A percentile compares a stretch with the other conserved stretches of the same genome.
Evolutionary conservation across 2,113 vertebrate genomes (phyloP).

Genomic region (Paramisgurnus dabryanus): DNA sequence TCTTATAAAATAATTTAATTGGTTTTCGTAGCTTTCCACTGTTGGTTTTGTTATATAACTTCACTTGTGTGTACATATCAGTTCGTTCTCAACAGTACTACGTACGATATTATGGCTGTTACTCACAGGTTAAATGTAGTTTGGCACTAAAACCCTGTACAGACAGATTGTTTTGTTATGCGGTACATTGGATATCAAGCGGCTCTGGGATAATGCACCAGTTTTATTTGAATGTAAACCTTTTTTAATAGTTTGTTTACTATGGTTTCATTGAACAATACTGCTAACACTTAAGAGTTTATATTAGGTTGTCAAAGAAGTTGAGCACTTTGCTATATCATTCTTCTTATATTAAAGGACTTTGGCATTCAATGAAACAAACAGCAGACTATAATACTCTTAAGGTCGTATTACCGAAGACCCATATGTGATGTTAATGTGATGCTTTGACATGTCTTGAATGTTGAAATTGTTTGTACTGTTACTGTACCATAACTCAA

Average conservation of each 20-base stretch:
- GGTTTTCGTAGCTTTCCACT: not conserved
- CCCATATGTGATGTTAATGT: not conserved
- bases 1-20: not conserved
- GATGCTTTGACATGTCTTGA: constrained; percentile 24
- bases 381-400: not conserved
- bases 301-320: not conserved
- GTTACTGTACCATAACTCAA: not conserved
- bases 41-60: constrained; percentile 5
- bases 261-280: constrained; percentile 1
- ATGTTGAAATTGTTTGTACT: constrained; percentile 18
- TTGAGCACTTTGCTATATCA: not conserved
- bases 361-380: not conserved
- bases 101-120: not conserved
- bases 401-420: not conserved
- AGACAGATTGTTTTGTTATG: not conserved
- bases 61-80: not conserved
- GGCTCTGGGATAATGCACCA: not conserved
- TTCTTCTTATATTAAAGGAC: not conserved
- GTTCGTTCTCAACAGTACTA: not conserved
- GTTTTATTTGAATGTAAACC: not conserved
- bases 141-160: not conserved
- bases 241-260: not conserved
- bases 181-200: not conserved
- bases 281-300: not conserved
- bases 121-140: constrained; percentile 1